These are phyloP conservation scores for Lacerta viridis DNA, from an alignment of 2,797 vertebrate species.

Conservation along the genomic window DNA sequence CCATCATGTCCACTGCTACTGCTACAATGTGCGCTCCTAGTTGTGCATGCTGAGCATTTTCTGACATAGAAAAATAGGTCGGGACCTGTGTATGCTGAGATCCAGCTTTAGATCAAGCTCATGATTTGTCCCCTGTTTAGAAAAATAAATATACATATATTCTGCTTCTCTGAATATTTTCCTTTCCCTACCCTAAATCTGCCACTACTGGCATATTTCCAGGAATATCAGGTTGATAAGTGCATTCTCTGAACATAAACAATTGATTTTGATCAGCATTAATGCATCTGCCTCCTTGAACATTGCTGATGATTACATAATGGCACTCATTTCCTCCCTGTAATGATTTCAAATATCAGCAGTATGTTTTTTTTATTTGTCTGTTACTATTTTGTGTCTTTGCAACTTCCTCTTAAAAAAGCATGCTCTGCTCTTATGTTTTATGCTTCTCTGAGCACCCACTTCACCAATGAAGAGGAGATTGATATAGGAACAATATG, in stretches of 20 bases:
- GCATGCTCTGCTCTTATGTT: conserved; percentile 72
- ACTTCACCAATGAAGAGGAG: conserved; percentile 69
- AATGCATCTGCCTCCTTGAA: conserved; percentile 70
- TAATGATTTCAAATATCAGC: conserved; percentile 79
- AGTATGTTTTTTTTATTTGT: conserved; percentile 69
- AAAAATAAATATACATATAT: neutral
- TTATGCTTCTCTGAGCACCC: conserved; percentile 74
- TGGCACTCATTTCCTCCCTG: conserved; percentile 75
- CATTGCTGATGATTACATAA: conserved; percentile 72
- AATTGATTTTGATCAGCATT: conserved; percentile 72
- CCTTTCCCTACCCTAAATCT: conserved; percentile 8
- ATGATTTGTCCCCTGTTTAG: neutral
- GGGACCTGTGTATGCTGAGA: neutral
- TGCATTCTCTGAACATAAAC: conserved; percentile 74
- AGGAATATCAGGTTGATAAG: conserved; percentile 63
- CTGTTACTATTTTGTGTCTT: conserved; percentile 74
- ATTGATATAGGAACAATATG: conserved; percentile 63
- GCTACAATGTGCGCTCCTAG: neutral
- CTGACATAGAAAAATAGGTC: neutral
- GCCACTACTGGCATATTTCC: conserved; percentile 58
- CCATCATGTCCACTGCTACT: too few relatives aligned
- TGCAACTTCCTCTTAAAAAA: conserved; percentile 74
- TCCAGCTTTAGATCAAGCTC: neutral
- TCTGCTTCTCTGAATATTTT: conserved; percentile 32
- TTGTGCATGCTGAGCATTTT: neutral